Evolutionary conservation across 2,113 vertebrate genomes (phyloP), one percentile per base, ranked within the genome.

Genomic region (Crocuta crocuta): DNA sequence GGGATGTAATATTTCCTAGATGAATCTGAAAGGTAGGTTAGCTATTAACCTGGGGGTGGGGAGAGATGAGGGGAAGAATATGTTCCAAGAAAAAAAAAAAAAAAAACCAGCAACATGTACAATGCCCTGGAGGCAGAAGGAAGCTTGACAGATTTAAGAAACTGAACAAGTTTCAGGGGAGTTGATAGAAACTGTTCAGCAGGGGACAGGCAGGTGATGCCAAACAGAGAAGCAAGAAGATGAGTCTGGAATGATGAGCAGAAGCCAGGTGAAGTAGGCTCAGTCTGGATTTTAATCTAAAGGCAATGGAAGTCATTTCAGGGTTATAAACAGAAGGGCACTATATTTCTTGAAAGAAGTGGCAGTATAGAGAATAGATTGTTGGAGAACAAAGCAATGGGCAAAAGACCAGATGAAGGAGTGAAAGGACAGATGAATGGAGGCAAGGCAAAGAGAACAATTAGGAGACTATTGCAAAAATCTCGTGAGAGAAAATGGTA

Each of bases 31-130:
- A 71, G 39, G 33, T 33, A 31, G 61, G 21, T 53, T 53, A 65
- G 26, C 82, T 89, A 0, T 73, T 97, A 71, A 78, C 55, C 63
- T 17, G 33, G 3, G 45, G 4, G 33, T 48, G 33, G 17, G 48
- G 65, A 21, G 11, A 39, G 7, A 15, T 39, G 6, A 5, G 4
- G n/a, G 13, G 7, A 7, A 79, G 7, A 23, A 28, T 53, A 33
- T 65, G 43, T 90, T 39, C 63, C 43, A 73, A 89, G 82, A 81
- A 39, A 96, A 94, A 79, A 84, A 93, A 70, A 58, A 35, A 39
- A 39, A 39, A 39, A 39, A 39, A 39, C 39, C 39, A 39, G 39
- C 35, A 71, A 15, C 7, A 24, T 58, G 16, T 43, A 31, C 45
- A 15, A 23, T n/a, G 10, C 43, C n/a, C 84, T 92, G 21, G 84